Base-by-base conservation (phyloP, 1,140 invertebrate species). In the Drosophila eugracilis region DNA sequence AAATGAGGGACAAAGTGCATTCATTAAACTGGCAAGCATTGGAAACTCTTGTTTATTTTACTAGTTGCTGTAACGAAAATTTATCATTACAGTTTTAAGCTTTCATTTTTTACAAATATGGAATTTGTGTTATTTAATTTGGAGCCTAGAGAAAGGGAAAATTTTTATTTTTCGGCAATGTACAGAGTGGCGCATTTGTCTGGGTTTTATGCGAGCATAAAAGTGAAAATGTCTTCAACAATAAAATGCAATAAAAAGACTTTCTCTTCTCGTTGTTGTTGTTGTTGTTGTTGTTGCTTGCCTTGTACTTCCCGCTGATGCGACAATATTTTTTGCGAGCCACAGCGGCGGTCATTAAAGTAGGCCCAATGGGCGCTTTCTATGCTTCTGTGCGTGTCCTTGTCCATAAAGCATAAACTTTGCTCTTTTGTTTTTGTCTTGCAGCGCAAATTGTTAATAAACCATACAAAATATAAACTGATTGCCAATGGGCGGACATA, bases 381-480 rank as follows among this genome's bases (percentile, higher is more conserved):
- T 7, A 21, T 28, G 32, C 17, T 14, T n/a, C 53, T 22, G 26
- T 22, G 36, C 14, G 36, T n/a, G 30, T 9, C 28, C 28, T 2
- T 32, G 32, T 28, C 41, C 59, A 80, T 76, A 75, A 72, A 63
- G 49, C 71, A 62, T 65, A 74, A 72, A 75, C 24, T 54, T 50
- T 81, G 59, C 37, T 63, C 50, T 30, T 34, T 57, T 71, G 63
- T 41, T 49, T 59, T 39, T n/a, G n/a, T 22, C 63, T 70, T 63
- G 5, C 28, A 42, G 9, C 36, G 53, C 77, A 81, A 81, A 81
- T 81, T 81, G 66, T 73, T 76, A 81, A 81, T 81, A 81, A 80
- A 73, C 65, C 72, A 73, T 72, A 73, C 50, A 76, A 72, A 80
- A 80, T 81, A 73, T 76, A 76, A 76, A 72, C 59, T 72, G 77